Evolutionary conservation across 2,888 invertebrate genomes (phyloP).

Genomic region (Helicoverpa assulta): DNA sequence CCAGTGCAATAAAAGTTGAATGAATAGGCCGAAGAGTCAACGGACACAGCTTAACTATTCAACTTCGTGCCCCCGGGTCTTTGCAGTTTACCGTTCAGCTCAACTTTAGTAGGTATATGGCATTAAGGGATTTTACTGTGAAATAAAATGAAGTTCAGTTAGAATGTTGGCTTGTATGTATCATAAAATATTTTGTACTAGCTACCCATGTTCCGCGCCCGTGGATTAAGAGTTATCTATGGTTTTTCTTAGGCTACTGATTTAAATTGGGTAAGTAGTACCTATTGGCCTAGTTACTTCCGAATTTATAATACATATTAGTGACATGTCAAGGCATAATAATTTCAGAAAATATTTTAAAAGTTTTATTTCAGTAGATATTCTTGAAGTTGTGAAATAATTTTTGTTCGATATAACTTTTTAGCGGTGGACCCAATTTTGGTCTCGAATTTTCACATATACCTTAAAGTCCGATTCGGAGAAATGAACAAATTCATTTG

Average conservation of each 20-base stretch:
- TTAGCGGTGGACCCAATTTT: not conserved
- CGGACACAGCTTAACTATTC: constrained; percentile 34
- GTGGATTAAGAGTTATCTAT: too few species aligned
- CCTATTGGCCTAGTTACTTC: too few species aligned
- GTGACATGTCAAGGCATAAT: too few species aligned
- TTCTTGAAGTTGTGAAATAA: too few species aligned
- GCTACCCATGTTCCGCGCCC: too few species aligned
- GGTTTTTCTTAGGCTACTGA: too few species aligned
- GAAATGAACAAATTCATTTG: constrained; percentile 30
- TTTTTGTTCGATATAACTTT: not conserved
- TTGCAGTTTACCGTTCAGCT: constrained; percentile 40
- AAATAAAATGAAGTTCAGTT: not conserved
- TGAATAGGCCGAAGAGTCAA: constrained; percentile 54
- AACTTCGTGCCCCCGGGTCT: constrained; percentile 29
- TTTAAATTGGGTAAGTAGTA: too few species aligned
- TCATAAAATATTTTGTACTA: too few species aligned
- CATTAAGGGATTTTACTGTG: not conserved
- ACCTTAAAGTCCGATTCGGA: constrained; percentile 29
- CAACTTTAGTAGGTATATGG: constrained; percentile 28
- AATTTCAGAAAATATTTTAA: too few species aligned
- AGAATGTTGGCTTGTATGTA: not conserved
- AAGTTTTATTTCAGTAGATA: too few species aligned
- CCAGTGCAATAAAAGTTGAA: constrained; percentile 48
- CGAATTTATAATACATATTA: too few species aligned
- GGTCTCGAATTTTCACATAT: not conserved